Percentiles rank a stretch among this genome's conserved stretches.
These are phyloP conservation scores for Pachyramphus minor DNA, from an alignment of 2,113 vertebrate species.

Conservation along the genomic window DNA sequence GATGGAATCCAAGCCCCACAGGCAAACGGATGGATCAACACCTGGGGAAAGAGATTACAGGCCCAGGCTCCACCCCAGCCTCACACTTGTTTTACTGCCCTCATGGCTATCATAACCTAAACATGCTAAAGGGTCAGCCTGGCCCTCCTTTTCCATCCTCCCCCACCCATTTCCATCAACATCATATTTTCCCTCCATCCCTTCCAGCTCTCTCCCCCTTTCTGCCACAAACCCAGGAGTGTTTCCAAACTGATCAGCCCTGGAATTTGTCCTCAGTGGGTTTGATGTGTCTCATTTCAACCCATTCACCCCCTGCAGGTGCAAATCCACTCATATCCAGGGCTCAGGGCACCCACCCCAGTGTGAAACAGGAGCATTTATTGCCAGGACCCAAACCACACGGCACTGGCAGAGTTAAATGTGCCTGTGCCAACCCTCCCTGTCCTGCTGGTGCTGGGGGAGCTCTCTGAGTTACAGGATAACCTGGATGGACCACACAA, in stretches of 20 bases:
- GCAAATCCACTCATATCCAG: accelerated
- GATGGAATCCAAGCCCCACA: not conserved
- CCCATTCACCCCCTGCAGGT: accelerated
- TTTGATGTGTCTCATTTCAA: accelerated
- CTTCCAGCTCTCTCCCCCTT: not conserved
- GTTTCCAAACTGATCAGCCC: not conserved
- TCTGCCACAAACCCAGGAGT: not conserved
- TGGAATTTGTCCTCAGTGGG: accelerated
- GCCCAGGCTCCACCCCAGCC: not conserved
- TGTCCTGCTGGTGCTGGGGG: accelerated
- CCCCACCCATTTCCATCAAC: not conserved
- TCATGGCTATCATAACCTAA: not conserved
- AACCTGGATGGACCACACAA: not conserved
- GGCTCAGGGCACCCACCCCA: not conserved
- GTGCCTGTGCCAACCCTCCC: not conserved
- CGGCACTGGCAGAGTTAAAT: not conserved
- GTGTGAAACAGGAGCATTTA: accelerated
- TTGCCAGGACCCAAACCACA: not conserved
- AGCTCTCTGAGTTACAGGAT: not conserved
- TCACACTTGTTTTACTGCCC: not conserved
- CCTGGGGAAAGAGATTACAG: not conserved
- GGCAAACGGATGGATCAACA: accelerated
- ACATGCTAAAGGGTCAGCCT: not conserved
- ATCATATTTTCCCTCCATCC: not conserved
- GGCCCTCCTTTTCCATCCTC: not conserved